phyloP scores from a whole-genome alignment of 2,888 invertebrate genomes.

The Eupsilia transversa region DNA sequence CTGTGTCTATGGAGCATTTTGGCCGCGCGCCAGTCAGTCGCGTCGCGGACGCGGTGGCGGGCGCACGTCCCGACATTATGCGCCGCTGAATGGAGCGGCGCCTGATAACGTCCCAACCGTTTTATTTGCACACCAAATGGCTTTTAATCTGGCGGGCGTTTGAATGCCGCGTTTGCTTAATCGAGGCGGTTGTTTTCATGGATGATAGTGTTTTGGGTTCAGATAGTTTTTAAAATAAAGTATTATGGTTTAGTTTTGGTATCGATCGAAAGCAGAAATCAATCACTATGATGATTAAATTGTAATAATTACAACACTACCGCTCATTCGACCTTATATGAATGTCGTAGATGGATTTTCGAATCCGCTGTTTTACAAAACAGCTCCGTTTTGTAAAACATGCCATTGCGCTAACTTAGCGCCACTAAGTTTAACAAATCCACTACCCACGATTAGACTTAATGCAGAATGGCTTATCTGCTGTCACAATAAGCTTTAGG shows the following conservation, averaged over 20 bases:
- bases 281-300: neutral
- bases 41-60: constrained; percentile 39
- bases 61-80: constrained; percentile 58
- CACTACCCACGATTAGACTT: too few relatives aligned
- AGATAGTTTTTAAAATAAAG: neutral
- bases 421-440: too few relatives aligned
- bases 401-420: too few relatives aligned
- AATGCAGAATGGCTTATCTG: too few relatives aligned
- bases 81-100: constrained; percentile 39
- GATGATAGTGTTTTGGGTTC: neutral
- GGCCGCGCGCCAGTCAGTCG: constrained; percentile 66
- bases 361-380: too few relatives aligned
- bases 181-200: constrained; percentile 1
- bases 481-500: too few relatives aligned
- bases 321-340: too few relatives aligned
- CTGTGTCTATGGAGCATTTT: constrained; percentile 53
- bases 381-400: too few relatives aligned
- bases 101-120: constrained; percentile 45
- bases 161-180: constrained; percentile 22
- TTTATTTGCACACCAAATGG: constrained; percentile 59
- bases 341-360: too few relatives aligned
- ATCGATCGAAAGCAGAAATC: neutral
- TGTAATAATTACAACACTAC: neutral
- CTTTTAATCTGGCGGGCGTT: constrained; percentile 48
- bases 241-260: neutral